Evolutionary conservation across 92 coral and sea anemone genomes (phyloP), one percentile per base, ranked within the genome.

Genomic region (Epizoanthus rinbou): DNA sequence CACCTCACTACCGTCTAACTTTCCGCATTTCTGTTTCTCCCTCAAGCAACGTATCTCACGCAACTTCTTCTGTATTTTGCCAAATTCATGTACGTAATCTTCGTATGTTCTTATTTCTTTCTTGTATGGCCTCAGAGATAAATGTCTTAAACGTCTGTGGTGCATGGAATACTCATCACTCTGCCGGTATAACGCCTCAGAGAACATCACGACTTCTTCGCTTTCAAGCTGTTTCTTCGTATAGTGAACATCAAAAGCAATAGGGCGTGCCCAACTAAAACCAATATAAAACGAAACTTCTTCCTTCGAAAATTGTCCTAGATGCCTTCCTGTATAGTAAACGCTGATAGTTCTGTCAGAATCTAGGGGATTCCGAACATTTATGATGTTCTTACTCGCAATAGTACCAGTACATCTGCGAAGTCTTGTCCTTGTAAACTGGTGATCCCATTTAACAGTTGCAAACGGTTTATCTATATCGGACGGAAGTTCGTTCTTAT

Each of bases 231-330:
- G 52, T 39, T 24, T 57, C 7, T 37, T 73, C 7, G 70, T 83
- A 22, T 83, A 83, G n/a, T 19, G 43, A 0, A 83, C 80, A 18
- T 83, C 72, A 6, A 83, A 3, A 23, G 86, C 86, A 22, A 59
- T 71, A 37, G 64, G 86, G 0, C 13, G 45, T 4, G 73, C 59
- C 86, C 86, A 83, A 18, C 86, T 73, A 17, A 83, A 83, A 37
- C 86, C 86, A 3, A 83, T 5, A 33, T 57, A 70, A 25, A 73
- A 83, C 21, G 86, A 83, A 9, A 83, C 86, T 6, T 39, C 86
- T 41, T 83, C 86, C 9, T 81, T 81, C 0, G 85, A 81, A 81
- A 81, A 81, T 18, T 78, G 16, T 24, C 86, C 86, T 62, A 73
- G 22, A 8, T 81, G 76, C 67, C 60, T 69, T 8, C 82, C 16